phyloP scores from a whole-genome alignment of 2,797 vertebrate genomes.

The Acanthiza pusilla region DNA sequence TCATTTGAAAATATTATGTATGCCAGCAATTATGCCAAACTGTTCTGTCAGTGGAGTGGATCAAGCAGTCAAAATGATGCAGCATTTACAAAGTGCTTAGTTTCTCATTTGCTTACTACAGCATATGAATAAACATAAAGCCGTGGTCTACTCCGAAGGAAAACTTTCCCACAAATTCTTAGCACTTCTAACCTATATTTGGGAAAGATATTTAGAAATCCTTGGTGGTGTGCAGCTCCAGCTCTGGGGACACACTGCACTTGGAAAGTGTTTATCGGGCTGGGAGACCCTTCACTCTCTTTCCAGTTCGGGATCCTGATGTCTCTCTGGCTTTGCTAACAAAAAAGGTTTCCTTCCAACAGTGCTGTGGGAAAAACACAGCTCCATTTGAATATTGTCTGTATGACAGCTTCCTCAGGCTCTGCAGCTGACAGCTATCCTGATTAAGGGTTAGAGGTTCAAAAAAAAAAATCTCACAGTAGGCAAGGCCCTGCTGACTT shows the following conservation, averaged over 20 bases:
- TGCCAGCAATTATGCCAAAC: conserved; percentile 18
- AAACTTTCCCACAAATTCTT: conserved; percentile 57
- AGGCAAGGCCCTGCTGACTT: conserved; percentile 1
- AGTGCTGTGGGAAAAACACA: conserved; percentile 46
- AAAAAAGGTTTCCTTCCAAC: conserved; percentile 5
- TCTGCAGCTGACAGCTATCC: conserved; percentile 11
- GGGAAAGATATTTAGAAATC: background rate
- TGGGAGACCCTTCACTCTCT: background rate
- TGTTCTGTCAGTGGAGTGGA: conserved; percentile 19
- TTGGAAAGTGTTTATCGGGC: background rate
- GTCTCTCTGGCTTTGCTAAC: background rate
- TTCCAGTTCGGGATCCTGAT: background rate
- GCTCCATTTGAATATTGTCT: conserved; percentile 37
- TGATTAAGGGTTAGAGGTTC: conserved; percentile 15
- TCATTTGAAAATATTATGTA: conserved; percentile 52
- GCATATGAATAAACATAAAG: conserved; percentile 50
- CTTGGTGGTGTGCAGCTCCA: background rate
- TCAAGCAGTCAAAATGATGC: conserved; percentile 46
- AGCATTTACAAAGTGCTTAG: conserved; percentile 46
- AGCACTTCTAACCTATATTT: background rate
- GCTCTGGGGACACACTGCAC: background rate
- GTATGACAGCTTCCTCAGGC: conserved; percentile 48
- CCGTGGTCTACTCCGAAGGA: conserved; percentile 1
- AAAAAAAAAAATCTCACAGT: conserved; percentile 22
- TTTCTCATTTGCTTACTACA: conserved; percentile 55